phyloP scores from a whole-genome alignment of 2,113 vertebrate species.

The Sprattus sprattus region DNA sequence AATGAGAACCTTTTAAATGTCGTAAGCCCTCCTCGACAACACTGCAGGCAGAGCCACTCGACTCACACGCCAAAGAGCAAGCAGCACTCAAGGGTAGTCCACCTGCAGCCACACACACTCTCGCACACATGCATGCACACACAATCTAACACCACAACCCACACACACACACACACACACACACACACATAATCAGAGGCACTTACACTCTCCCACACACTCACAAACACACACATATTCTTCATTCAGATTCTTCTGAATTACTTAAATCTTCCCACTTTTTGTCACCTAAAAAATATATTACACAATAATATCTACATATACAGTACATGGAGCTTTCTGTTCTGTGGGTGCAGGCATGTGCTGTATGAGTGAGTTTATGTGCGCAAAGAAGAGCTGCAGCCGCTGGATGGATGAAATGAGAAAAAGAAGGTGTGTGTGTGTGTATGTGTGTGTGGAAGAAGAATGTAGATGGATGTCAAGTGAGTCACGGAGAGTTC shows the following conservation, averaged over 20 bases:
- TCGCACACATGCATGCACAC: not conserved
- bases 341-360: not conserved
- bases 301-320: not conserved
- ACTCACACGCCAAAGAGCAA: conserved; percentile 38
- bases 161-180: not conserved
- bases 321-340: not conserved
- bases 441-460: not conserved
- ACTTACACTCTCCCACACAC: not conserved
- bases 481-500: not conserved
- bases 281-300: not conserved
- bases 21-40: conserved; percentile 35
- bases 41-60: conserved; percentile 23
- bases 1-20: conserved; percentile 43
- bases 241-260: not conserved
- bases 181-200: not conserved
- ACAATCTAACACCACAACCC: too few relatives aligned
- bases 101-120: conserved; percentile 26
- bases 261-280: not conserved
- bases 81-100: conserved; percentile 27
- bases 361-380: not conserved
- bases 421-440: not conserved
- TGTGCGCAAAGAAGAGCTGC: too few relatives aligned
- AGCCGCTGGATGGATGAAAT: not conserved
- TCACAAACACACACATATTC: not conserved
- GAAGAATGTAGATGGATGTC: not conserved